Evolutionary conservation across 2,113 vertebrate genomes (phyloP).

Genomic region (Daubentonia madagascariensis): DNA sequence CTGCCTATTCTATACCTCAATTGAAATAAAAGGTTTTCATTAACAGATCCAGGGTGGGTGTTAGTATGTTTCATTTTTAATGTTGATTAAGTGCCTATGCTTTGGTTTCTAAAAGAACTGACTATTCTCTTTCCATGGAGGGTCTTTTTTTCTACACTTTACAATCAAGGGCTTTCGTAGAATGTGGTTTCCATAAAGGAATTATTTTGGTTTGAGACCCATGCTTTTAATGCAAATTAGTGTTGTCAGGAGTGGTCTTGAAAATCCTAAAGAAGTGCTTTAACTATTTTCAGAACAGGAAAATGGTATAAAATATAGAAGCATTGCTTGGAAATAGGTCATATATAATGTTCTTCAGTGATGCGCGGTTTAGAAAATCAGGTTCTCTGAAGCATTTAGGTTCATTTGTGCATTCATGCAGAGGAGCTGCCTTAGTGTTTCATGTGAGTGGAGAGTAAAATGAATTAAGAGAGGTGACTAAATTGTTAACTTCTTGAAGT

Average conservation of each 20-base stretch:
- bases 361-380: neutral
- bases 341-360: neutral
- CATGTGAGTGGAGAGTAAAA: neutral
- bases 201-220: conserved; percentile 27
- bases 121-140: neutral
- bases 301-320: neutral
- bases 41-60: conserved; percentile 12
- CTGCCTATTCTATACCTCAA: neutral
- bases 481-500: neutral
- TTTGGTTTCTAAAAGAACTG: conserved; percentile 36
- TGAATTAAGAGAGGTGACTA: neutral
- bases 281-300: neutral
- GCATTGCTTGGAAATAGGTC: neutral
- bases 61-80: conserved; percentile 42
- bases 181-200: neutral
- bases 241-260: neutral
- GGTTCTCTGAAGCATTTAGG: neutral
- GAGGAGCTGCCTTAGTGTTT: neutral
- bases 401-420: neutral
- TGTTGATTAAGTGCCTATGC: neutral
- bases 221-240: conserved; percentile 3
- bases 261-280: neutral
- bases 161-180: conserved; percentile 21
- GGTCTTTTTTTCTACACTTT: neutral
- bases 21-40: conserved; percentile 45